Base-by-base conservation (phyloP, 1,140 invertebrate species). In the Musca vetustissima region DNA sequence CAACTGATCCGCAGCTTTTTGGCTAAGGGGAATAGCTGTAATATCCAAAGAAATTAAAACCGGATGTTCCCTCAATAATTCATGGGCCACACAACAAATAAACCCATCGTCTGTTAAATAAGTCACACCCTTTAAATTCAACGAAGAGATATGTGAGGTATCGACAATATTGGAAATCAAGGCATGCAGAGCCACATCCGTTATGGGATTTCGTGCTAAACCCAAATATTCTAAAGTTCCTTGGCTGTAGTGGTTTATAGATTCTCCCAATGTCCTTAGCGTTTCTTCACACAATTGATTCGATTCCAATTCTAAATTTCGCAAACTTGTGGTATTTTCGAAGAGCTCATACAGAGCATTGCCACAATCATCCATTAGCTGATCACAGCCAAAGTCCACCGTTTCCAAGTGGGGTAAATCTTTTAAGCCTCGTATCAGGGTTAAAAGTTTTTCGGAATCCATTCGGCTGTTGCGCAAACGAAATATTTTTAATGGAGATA, bases 391-490 rank as follows among this genome's bases (percentile, higher is more conserved):
- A 47, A 80, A 74, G 36, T 80, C 78, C 15, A 80, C 48, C 0
- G 70, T 69, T 43, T 80, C 73, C 14, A 80, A 53, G 0, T 14
- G 1, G 4, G 69, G 53, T 9, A 77, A 14, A 9, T 49, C 2
- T 0, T 69, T 72, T 0, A 80, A 53, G 0, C 65, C 71, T 1
- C 72, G 67, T 1, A 57, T 50, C 7, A 78, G 11, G 0, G 72
- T 70, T 17, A 73, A 65, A 4, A 80, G 21, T 32, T 80, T 80
- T 4, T 69, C 24, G 9, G 24, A 24, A 48, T 77, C 71, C 71
- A 80, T 69, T 0, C 57, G 66, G 11, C 78, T 80, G 22, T 77
- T 77, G 36, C 78, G 75, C 52, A 80, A 52, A 1, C 78, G 76
- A 47, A 80, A 77, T 14, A 74, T 64, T 15, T 73, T 69, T 1